These are phyloP conservation scores for Vanacampus margaritifer DNA, from an alignment of 2,113 vertebrate species.

Conservation along the genomic window DNA sequence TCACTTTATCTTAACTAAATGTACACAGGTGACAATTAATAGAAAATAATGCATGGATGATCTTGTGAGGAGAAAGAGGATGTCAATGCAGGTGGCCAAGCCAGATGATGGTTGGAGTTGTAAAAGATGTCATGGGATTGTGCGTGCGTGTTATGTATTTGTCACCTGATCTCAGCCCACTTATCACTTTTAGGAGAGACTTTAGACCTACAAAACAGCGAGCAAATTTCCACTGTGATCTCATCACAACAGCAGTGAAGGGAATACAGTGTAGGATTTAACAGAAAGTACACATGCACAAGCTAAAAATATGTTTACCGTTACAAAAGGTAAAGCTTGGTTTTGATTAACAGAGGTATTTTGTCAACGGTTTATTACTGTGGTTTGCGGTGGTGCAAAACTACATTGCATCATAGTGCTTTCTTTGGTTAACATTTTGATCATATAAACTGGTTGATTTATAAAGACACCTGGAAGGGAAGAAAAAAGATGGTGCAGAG, in stretches of 20 bases:
- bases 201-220: slow-evolving; percentile 1
- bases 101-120: not conserved
- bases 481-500: not conserved
- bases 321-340: not conserved
- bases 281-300: not conserved
- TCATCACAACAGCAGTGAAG: not conserved
- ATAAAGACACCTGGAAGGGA: not conserved
- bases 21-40: not conserved
- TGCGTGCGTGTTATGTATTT: too few species aligned
- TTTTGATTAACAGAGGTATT: not conserved
- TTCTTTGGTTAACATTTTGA: too few species aligned
- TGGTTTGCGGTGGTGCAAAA: not conserved
- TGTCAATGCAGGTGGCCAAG: not conserved
- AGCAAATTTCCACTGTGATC: not conserved
- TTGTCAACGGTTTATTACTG: not conserved
- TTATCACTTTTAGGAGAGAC: slow-evolving; percentile 4
- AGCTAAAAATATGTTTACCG: not conserved
- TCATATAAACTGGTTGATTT: too few species aligned
- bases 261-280: not conserved
- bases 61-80: not conserved
- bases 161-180: not conserved
- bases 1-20: not conserved
- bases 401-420: not conserved
- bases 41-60: not conserved
- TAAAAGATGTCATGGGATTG: not conserved